Evolutionary conservation across 2,888 invertebrate genomes (phyloP).

Genomic region (Harpalus rufipes): DNA sequence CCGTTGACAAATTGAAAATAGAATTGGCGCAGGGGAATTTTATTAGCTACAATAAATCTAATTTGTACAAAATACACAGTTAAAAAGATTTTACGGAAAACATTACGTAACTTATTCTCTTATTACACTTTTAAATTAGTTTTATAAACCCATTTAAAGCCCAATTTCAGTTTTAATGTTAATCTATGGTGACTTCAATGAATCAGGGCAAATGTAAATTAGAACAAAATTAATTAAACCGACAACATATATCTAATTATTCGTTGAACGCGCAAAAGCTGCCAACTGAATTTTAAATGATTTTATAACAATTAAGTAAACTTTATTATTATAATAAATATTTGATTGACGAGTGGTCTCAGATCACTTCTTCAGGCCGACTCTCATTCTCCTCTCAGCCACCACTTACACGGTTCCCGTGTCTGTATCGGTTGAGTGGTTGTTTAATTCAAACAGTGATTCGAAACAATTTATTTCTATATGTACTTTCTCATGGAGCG

Average conservation of each 20-base stretch:
- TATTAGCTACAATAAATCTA: not conserved
- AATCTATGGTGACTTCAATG: not conserved
- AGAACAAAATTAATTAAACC: constrained; percentile 11
- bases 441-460: constrained; percentile 39
- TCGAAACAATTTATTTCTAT: constrained; percentile 49
- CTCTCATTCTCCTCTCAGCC: not conserved
- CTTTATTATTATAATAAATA: constrained; percentile 28
- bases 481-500: constrained; percentile 9
- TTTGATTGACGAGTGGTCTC: constrained; percentile 8
- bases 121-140: too few species aligned
- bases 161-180: too few species aligned
- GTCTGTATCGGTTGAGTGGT: constrained; percentile 16
- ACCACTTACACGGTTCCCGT: not conserved
- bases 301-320: constrained; percentile 23
- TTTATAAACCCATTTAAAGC: too few species aligned
- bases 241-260: constrained; percentile 1
- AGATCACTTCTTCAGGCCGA: not conserved
- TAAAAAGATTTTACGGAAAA: too few species aligned
- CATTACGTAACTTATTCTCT: too few species aligned
- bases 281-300: not conserved
- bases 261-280: not conserved
- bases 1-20: not conserved
- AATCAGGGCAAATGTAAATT: not conserved
- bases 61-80: not conserved
- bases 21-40: not conserved